Evolutionary conservation across 2,797 vertebrate species (phyloP).

Genomic region (Acridotheres tristis): DNA sequence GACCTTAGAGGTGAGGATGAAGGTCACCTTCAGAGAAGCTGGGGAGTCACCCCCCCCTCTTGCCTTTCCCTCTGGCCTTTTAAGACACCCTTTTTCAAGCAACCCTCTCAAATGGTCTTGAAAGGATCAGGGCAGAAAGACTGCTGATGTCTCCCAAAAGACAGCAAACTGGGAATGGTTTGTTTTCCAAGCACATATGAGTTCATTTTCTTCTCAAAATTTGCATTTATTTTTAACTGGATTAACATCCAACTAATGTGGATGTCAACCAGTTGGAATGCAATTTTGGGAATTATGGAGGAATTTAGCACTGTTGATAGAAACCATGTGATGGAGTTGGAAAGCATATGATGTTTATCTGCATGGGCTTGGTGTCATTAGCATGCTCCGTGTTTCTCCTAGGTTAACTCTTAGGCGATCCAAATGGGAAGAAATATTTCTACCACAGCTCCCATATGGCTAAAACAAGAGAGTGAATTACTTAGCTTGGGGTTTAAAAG

Average conservation of each 20-base stretch:
- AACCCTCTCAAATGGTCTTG: not conserved
- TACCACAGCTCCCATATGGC: not conserved
- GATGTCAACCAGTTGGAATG: slow-evolving; percentile 74
- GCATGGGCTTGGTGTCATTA: slow-evolving; percentile 16
- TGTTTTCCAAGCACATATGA: slow-evolving; percentile 52
- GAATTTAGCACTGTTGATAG: slow-evolving; percentile 70
- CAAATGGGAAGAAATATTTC: not conserved
- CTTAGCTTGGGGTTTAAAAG: not conserved
- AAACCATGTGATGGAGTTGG: slow-evolving; percentile 72
- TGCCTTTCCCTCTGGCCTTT: not conserved
- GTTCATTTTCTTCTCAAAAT: slow-evolving; percentile 62
- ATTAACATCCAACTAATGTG: slow-evolving; percentile 73
- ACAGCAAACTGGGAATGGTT: slow-evolving; percentile 2
- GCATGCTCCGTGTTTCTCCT: not conserved
- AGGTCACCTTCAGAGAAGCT: not conserved
- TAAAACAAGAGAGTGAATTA: not conserved
- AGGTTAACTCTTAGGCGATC: slow-evolving; percentile 56
- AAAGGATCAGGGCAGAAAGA: not conserved
- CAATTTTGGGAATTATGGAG: slow-evolving; percentile 60
- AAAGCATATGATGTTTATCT: slow-evolving; percentile 58
- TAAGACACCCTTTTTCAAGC: not conserved
- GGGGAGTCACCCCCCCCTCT: not conserved
- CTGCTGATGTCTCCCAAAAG: slow-evolving; percentile 36
- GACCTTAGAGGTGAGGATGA: not conserved
- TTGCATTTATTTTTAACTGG: slow-evolving; percentile 71